Base-by-base conservation (phyloP, 1,140 invertebrate species). In the Temnothorax nylanderi region DNA sequence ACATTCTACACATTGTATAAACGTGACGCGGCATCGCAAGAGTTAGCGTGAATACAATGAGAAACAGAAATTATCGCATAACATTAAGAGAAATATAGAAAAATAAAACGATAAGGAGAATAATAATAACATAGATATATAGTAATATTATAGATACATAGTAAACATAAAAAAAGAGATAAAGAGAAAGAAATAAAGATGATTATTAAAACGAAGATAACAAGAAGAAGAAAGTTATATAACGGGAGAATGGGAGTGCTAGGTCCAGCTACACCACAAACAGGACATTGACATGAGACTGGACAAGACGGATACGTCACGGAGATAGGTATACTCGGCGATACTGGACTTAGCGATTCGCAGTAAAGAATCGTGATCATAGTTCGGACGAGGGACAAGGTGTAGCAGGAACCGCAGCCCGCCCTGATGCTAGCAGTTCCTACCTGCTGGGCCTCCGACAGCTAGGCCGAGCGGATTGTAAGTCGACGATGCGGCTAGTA, bases 391-490 rank as follows among this genome's bases (percentile, higher is more conserved):
- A 60, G 47, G 69, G 69, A 56, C 34, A 93, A 92, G 94, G 93
- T 94, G 95, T 94, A 94, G 94, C 94, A 92, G 94, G 94, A 95
- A 95, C 94, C 91, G 93, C 94, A 94, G 94, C 95, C 94, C 94
- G 94, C 93, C 93, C 94, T 94, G 92, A 91, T 95, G 93, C 94
- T 94, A 94, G 94, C 94, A 93, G 93, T 95, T 96, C 96, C 96
- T 97, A 97, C 97, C 97, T 97, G 97, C 96, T 96, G 97, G 97
- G 91, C 95, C 95, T 95, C 96, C 97, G 90, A 97, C 97, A 94
- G 97, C 97, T 91, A 98, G 96, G 93, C 97, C 97, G 91, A 98
- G 96, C 90, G 97, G 98, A 96, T 97, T 98, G 96, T 98, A 98
- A 69, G 96, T 96, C 85, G 97, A 97, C 85, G 97, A 97, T 62